These are phyloP conservation scores for Rhombomys opimus DNA, from an alignment of 2,113 vertebrate genomes.

Conservation along the genomic window DNA sequence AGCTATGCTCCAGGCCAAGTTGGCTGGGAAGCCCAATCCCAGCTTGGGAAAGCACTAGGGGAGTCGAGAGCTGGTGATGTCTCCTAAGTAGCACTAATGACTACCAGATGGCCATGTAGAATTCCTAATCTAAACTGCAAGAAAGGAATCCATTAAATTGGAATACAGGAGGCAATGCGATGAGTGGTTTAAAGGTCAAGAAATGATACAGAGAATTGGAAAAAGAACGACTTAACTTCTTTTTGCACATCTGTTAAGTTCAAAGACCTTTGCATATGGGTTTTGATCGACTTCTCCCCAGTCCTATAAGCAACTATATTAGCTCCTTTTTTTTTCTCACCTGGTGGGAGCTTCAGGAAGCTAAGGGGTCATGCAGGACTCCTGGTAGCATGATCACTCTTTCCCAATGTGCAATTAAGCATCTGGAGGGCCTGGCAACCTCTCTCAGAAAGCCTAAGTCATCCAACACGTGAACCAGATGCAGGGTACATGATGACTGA, in stretches of 20 bases:
- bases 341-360: not conserved
- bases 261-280: slow-evolving; percentile 12
- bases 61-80: not conserved
- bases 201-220: not conserved
- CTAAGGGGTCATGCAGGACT: not conserved
- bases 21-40: not conserved
- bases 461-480: not conserved
- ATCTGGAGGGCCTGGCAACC: too few relatives aligned
- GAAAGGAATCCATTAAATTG: not conserved
- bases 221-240: not conserved
- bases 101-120: not conserved
- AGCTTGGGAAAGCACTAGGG: not conserved
- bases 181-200: slow-evolving; percentile 28
- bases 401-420: not conserved
- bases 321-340: not conserved
- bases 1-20: not conserved
- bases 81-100: not conserved
- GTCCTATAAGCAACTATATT: not conserved
- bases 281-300: not conserved
- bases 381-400: rapidly evolving
- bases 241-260: slow-evolving; percentile 35
- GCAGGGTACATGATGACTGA: not conserved
- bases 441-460: not conserved
- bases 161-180: not conserved
- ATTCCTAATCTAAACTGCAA: not conserved